Evolutionary conservation across 2,888 invertebrate genomes (phyloP).

Genomic region (Petrolisthes cinctipes): DNA sequence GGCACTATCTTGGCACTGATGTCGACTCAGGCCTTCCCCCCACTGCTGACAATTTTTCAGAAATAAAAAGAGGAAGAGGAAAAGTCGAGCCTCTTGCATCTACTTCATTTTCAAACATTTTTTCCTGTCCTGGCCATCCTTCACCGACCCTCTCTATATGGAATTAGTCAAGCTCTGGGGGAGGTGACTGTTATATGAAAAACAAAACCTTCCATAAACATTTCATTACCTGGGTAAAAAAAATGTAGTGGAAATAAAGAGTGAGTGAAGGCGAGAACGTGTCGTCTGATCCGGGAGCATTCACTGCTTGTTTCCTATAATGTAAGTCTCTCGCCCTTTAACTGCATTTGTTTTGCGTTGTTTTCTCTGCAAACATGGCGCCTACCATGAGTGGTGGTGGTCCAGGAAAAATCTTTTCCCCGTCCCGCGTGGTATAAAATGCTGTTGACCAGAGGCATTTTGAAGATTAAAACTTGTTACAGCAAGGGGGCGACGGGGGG

Average conservation of each 20-base stretch:
- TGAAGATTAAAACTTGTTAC: conserved; percentile 29
- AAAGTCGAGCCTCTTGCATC: conserved; percentile 3
- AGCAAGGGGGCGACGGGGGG: background rate
- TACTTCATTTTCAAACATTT: conserved; percentile 11
- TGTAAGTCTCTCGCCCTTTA: conserved; percentile 36
- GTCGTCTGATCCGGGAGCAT: background rate
- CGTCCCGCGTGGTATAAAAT: conserved; percentile 32
- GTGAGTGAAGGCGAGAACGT: background rate
- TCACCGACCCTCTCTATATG: background rate
- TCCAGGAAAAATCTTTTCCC: conserved; percentile 25
- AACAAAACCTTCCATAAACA: too few species aligned
- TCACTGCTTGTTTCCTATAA: conserved; percentile 24
- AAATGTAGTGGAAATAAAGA: background rate
- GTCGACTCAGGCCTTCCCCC: background rate
- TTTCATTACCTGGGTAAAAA: too few species aligned
- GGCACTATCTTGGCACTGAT: background rate
- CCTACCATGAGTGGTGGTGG: background rate
- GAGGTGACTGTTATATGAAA: too few species aligned
- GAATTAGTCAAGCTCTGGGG: background rate
- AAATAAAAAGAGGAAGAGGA: conserved; percentile 4
- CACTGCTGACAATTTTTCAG: background rate
- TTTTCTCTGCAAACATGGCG: conserved; percentile 31
- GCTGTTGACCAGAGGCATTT: conserved; percentile 32
- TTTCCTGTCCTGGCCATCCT: background rate
- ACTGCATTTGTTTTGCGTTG: conserved; percentile 47